Evolutionary conservation across 1,140 invertebrate species (phyloP).

Genomic region (Hydropsyche tenuis): DNA sequence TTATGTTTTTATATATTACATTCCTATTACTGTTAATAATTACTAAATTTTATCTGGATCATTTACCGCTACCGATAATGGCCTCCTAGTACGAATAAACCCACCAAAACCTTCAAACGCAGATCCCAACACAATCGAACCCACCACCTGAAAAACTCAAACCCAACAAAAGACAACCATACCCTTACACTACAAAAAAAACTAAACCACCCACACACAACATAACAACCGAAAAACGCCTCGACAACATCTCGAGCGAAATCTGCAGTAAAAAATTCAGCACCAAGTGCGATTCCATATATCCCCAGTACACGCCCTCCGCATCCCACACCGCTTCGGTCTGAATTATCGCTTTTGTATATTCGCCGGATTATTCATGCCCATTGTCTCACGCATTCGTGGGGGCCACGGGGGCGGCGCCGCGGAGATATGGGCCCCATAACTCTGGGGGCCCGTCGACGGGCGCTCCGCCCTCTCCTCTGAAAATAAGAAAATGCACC

Average conservation of each 20-base stretch:
- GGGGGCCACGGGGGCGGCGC: not conserved
- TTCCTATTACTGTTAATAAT: too few relatives aligned
- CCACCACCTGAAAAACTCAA: too few relatives aligned
- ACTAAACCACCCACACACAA: not conserved
- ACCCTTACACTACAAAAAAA: too few relatives aligned
- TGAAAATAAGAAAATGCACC: conserved; percentile 45
- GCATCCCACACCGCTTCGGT: not conserved
- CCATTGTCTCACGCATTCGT: conserved; percentile 39
- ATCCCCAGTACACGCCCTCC: not conserved
- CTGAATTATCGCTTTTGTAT: conserved; percentile 40
- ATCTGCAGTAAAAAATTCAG: conserved; percentile 29
- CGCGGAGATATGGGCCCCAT: conserved; percentile 44
- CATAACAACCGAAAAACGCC: not conserved
- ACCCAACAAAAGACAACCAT: too few relatives aligned
- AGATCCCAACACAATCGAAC: too few relatives aligned
- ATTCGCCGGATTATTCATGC: conserved; percentile 36
- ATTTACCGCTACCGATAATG: too few relatives aligned
- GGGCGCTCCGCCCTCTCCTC: not conserved
- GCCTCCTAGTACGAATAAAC: too few relatives aligned
- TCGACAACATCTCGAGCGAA: not conserved
- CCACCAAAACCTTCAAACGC: too few relatives aligned
- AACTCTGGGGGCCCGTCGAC: conserved; percentile 34
- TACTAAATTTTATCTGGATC: too few relatives aligned
- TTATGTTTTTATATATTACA: too few relatives aligned
- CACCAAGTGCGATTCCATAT: conserved; percentile 1